Base-by-base conservation (phyloP, 1,140 invertebrate genomes). In the Zaprionus davidi region DNA sequence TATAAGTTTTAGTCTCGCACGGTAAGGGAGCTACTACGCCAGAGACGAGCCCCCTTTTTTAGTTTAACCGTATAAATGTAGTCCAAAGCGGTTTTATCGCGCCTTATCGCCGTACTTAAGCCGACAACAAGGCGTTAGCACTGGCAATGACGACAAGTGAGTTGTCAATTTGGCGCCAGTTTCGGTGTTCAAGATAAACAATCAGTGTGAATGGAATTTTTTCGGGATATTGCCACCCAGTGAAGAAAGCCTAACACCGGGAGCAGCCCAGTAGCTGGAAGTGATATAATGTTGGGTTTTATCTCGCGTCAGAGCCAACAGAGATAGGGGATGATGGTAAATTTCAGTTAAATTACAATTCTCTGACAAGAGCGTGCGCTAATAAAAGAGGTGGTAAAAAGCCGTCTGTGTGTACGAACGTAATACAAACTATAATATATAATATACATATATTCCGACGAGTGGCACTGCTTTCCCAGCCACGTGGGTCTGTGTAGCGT, bases 181-280 rank as follows among this genome's bases (percentile, higher is more conserved):
- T 58, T 53, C 6, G 38, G 5, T 34, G 44, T 36, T 2, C 13
- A 46, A 76, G 66, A 65, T 53, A 57, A 38, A 31, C 68, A 75
- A 71, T 68, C 56, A 34, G 46, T 58, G 63, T 75, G 76, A 79
- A 82, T 82, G 82, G 82, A 86, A 86, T 82, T 72, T 82, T 81
- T 82, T 69, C 22, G 36, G 26, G 22, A 31, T 28, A 6, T 56
- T 6, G 53, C 11, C 20, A 13, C 46, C 46, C 46, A 17, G 28
- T 17, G 53, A 22, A 67, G 26, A 44, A 46, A n/a, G 13, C 4
- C 12, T 2, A 41, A 57, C 36, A 56, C 64, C 49, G 46, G 46
- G 46, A 64, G 68, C 51, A 63, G 38, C 26, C 41, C 46, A 62
- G 76, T 73, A 71, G 62, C 57, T 26, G 55, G 41, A 9, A 11